phyloP scores from a whole-genome alignment of 2,888 invertebrate species.

The Drosophila rellima region DNA sequence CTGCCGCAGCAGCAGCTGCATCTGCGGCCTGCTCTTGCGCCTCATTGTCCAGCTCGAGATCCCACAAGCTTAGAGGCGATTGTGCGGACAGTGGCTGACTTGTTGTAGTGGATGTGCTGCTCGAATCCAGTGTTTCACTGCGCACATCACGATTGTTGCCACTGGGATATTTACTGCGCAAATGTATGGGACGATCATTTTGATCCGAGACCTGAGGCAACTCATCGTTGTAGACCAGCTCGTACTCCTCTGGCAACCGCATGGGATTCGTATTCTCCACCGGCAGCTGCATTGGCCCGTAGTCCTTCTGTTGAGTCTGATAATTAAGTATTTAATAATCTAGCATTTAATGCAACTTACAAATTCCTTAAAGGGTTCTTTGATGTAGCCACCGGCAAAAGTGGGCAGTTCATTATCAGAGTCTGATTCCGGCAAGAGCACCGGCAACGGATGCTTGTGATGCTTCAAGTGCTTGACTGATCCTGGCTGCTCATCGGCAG shows the following conservation, averaged over 20 bases:
- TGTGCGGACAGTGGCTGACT: slow-evolving; percentile 52
- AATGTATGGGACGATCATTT: slow-evolving; percentile 83
- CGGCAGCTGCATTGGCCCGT: slow-evolving; percentile 62
- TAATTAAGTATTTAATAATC: not conserved
- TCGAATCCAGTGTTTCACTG: slow-evolving; percentile 68
- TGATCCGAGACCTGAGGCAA: slow-evolving; percentile 65
- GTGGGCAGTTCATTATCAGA: slow-evolving; percentile 60
- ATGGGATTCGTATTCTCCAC: slow-evolving; percentile 60
- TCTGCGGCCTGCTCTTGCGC: slow-evolving; percentile 84
- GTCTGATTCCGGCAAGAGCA: slow-evolving; percentile 66
- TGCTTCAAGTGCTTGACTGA: slow-evolving; percentile 55
- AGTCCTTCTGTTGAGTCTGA: slow-evolving; percentile 78
- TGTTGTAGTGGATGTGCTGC: slow-evolving; percentile 51
- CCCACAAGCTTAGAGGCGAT: slow-evolving; percentile 86
- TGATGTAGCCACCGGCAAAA: slow-evolving; percentile 41
- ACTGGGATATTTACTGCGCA: slow-evolving; percentile 84
- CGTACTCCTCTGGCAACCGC: slow-evolving; percentile 83
- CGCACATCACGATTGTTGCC: slow-evolving; percentile 84
- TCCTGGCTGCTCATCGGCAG: slow-evolving; percentile 43
- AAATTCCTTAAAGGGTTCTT: slow-evolving; percentile 66
- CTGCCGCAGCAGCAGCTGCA: slow-evolving; percentile 33
- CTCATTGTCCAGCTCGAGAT: slow-evolving; percentile 87
- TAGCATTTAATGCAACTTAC: slow-evolving; percentile 56
- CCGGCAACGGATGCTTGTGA: slow-evolving; percentile 71
- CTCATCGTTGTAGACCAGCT: slow-evolving; percentile 83